These are phyloP conservation scores for Laticauda colubrina DNA, from an alignment of 2,113 vertebrate species.

Conservation along the genomic window DNA sequence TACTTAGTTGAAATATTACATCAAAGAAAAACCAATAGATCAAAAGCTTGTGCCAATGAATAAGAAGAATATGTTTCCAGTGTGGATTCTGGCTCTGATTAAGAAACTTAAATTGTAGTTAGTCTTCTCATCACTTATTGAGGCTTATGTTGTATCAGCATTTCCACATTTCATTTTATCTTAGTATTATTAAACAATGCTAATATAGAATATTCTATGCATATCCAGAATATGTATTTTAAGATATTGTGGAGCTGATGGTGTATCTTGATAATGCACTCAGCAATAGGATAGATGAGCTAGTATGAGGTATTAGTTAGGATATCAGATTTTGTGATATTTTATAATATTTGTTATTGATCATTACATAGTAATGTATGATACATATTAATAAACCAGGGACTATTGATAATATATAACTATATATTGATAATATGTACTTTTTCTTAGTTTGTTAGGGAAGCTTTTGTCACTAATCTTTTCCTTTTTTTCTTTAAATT, in stretches of 20 bases:
- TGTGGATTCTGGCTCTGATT: constrained; percentile 45
- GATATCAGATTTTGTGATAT: not conserved
- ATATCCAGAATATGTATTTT: constrained; percentile 44
- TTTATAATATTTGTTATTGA: not conserved
- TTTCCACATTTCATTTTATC: constrained; percentile 45
- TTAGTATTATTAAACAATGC: constrained; percentile 37
- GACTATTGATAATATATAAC: not conserved
- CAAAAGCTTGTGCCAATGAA: constrained; percentile 45
- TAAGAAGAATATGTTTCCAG: constrained; percentile 51
- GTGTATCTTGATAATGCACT: constrained; percentile 3
- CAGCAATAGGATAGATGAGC: not conserved
- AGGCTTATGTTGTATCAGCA: constrained; percentile 56
- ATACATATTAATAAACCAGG: not conserved
- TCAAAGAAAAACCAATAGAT: constrained; percentile 55
- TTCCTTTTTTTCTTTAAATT: not conserved
- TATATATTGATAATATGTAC: not conserved
- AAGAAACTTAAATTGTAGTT: constrained; percentile 62
- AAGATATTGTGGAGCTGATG: constrained; percentile 34
- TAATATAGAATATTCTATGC: not conserved
- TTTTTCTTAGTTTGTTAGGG: not conserved
- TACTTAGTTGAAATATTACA: constrained; percentile 53
- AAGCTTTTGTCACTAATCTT: not conserved
- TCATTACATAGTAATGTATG: not conserved
- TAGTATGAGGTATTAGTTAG: not conserved
- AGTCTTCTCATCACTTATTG: constrained; percentile 38